Conservation (phyloP, 2,113 vertebrate genomes). For the Axis porcinus region DNA sequence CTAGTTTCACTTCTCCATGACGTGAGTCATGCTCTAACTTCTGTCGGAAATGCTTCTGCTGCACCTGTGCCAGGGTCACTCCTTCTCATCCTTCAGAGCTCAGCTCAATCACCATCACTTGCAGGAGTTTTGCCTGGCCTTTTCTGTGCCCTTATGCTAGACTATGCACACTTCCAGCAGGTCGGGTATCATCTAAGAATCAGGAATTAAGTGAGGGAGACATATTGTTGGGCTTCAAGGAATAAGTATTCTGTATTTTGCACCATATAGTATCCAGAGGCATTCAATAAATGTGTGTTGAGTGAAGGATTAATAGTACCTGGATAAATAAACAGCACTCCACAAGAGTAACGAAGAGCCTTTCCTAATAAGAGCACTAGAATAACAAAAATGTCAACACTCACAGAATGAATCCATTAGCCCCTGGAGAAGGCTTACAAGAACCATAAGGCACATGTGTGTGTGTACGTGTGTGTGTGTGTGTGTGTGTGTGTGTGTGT, state of each 20-base stretch:
- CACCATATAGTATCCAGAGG: background rate
- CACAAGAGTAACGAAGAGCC: background rate
- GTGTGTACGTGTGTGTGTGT: accelerated
- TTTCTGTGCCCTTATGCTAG: background rate
- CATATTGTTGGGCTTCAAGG: background rate
- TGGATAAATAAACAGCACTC: background rate
- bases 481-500: background rate
- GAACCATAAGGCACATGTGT: background rate
- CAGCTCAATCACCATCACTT: background rate
- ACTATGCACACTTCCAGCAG: too few species aligned
- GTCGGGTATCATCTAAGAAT: background rate
- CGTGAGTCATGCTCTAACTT: background rate
- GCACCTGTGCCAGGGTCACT: background rate
- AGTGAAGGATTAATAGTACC: background rate
- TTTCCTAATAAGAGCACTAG: background rate
- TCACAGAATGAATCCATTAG: background rate
- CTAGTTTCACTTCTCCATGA: background rate
- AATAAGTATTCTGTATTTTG: background rate
- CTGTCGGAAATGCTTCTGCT: background rate
- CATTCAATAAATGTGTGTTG: background rate
- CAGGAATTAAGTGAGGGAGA: background rate
- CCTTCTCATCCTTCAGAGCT: background rate
- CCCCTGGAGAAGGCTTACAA: background rate
- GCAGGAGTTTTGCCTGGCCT: background rate
- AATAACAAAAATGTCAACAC: background rate